Percentiles rank a stretch among this genome's conserved stretches.
Conservation (phyloP, 2,113 vertebrate genomes). For the Octodon degus region DNA sequence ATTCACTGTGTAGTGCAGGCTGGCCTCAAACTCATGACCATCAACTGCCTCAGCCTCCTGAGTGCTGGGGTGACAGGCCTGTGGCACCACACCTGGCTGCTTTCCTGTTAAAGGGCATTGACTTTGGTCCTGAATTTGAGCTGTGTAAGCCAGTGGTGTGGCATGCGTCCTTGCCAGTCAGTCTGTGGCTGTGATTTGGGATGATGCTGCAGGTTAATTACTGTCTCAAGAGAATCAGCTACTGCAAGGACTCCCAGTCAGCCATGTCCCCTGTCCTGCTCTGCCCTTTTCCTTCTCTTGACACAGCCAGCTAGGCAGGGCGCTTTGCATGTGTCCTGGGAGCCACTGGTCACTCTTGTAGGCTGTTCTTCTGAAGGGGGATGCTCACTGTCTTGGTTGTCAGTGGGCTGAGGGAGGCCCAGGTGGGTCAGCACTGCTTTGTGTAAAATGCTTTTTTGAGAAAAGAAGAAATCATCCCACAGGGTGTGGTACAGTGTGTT, state of each 20-base stretch:
- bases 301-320: neutral
- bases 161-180: too few relatives aligned
- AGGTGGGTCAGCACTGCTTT: neutral
- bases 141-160: neutral
- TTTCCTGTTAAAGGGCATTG: neutral
- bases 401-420: neutral
- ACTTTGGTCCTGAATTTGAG: neutral
- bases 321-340: neutral
- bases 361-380: neutral
- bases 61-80: neutral
- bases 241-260: neutral
- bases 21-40: neutral
- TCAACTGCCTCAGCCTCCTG: neutral
- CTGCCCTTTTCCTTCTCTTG: neutral
- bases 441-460: neutral
- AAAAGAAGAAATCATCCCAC: neutral
- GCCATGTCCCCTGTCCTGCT: accelerated
- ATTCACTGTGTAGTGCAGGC: neutral
- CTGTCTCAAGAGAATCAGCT: too few relatives aligned
- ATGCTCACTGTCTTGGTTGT: neutral
- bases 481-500: neutral
- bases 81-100: neutral
- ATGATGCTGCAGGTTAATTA: neutral
- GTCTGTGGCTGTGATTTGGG: neutral
- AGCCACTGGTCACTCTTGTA: neutral